Evolutionary conservation across 2,797 vertebrate genomes (phyloP), one percentile per base, ranked within the genome.

Genomic region (Microcaecilia unicolor): DNA sequence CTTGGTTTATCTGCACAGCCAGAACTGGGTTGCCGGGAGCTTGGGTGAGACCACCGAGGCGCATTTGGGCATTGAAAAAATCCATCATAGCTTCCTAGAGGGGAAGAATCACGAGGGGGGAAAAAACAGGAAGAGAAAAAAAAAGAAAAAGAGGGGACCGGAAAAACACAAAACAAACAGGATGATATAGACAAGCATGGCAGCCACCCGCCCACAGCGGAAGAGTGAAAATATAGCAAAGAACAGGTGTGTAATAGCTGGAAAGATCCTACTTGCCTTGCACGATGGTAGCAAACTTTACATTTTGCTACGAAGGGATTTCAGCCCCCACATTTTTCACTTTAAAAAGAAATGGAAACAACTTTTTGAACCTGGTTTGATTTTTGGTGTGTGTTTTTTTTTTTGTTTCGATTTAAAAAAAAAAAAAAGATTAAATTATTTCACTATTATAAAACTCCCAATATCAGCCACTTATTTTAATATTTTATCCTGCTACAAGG

Each of bases 61-160:
- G 84, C 92, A 95, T 93, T 64, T 95, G 92, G 42, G 91, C 91
- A 10, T 97, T 97, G 67, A 95, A 97, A 69, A 97, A 97, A 48
- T 94, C 92, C 88, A 94, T 92, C 92, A 97, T 95, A 21, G 91
- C 92, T 50, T 97, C 92, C 92, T 96, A 46, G 45, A 72, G 34
- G 40, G 34, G 39, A 39, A 13, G 4, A n/a, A n/a, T n/a, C n/a
- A n/a, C n/a, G 43, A 26, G 51, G 14, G 63, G 28, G 43, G 55
- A 44, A 39, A 2, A 9, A 14, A 10, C n/a, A 28, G 48, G 47
- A 55, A 22, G 35, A 31, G 32, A 28, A 16, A 12, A 46, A 42
- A 57, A 7, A 26, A 41, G 30, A 23, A 8, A 22, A 4, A 10
- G 4, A 6, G 6, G 5, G 15, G 28, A n/a, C 14, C 24, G 32